These are phyloP conservation scores for Tethya wilhelma DNA, from an alignment of 37 sponge, comb jelly and placozoan species.

Conservation along the genomic window DNA sequence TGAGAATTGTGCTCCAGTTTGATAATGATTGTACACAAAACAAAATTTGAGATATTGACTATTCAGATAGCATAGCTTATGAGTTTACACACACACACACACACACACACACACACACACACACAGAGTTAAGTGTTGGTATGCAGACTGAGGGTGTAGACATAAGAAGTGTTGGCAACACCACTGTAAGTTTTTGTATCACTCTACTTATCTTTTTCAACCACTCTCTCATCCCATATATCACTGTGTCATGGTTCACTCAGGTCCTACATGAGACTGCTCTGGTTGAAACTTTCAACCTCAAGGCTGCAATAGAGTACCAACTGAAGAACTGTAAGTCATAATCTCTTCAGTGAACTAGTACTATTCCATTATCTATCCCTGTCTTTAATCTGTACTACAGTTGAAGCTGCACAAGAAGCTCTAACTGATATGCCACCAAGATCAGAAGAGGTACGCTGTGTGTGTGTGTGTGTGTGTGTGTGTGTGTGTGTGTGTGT, in stretches of 20 bases:
- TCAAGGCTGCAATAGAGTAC: constrained; percentile 97
- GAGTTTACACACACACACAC: not conserved
- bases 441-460: constrained; percentile 87
- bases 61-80: not conserved
- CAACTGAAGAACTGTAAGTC: constrained; percentile 95
- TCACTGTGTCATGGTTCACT: not conserved
- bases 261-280: constrained; percentile 95
- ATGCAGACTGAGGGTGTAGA: constrained; percentile 97
- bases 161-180: constrained; percentile 95
- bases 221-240: not conserved
- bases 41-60: not conserved
- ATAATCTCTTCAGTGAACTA: not conserved
- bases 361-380: not conserved
- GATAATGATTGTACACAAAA: not conserved
- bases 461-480: not conserved
- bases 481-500: not conserved
- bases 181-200: constrained; percentile 51
- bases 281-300: constrained; percentile 97
- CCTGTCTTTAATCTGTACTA: not conserved
- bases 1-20: too few relatives aligned
- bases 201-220: not conserved
- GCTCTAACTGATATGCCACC: constrained; percentile 99
- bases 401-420: constrained; percentile 89
- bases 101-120: not conserved
- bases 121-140: not conserved